Evolutionary conservation across 1,140 invertebrate genomes (phyloP).

Genomic region (Adelges cooleyi): DNA sequence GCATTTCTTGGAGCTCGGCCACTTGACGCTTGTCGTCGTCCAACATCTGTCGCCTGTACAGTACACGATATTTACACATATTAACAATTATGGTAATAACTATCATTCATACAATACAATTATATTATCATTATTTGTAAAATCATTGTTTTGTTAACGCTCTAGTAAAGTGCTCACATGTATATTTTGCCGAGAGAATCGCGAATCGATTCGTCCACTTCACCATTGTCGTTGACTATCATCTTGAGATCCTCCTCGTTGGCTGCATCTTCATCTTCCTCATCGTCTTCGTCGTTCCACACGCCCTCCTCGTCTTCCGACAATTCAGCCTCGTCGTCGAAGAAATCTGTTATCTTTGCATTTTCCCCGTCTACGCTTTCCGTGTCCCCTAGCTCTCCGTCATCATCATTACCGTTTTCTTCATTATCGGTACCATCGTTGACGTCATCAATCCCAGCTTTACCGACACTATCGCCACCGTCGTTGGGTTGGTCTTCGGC

Average conservation of each 20-base stretch:
- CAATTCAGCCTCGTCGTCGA: slow-evolving; percentile 16
- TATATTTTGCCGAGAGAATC: slow-evolving; percentile 51
- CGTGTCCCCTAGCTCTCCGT: no score
- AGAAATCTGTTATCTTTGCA: slow-evolving; percentile 7
- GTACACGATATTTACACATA: no score
- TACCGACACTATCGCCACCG: no score
- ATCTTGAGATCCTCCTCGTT: no score
- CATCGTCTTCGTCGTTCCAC: slow-evolving; percentile 55
- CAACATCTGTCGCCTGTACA: slow-evolving; percentile 51
- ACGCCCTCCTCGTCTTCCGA: slow-evolving; percentile 58
- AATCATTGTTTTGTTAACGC: no score
- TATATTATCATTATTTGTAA: no score
- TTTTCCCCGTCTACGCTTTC: not conserved
- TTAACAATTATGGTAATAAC: no score
- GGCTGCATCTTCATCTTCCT: slow-evolving; percentile 46
- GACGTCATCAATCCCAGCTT: no score
- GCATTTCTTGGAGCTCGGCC: slow-evolving; percentile 61
- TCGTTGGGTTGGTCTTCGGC: no score
- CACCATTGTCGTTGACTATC: no score
- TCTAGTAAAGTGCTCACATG: slow-evolving; percentile 47
- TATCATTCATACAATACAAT: no score
- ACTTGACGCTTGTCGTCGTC: slow-evolving; percentile 73
- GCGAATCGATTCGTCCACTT: no score
- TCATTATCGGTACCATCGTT: not conserved
- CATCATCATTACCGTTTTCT: not conserved